Evolutionary conservation across 1,140 invertebrate genomes (phyloP), one percentile per base, ranked within the genome.

Genomic region (Drosophila paulistorum): DNA sequence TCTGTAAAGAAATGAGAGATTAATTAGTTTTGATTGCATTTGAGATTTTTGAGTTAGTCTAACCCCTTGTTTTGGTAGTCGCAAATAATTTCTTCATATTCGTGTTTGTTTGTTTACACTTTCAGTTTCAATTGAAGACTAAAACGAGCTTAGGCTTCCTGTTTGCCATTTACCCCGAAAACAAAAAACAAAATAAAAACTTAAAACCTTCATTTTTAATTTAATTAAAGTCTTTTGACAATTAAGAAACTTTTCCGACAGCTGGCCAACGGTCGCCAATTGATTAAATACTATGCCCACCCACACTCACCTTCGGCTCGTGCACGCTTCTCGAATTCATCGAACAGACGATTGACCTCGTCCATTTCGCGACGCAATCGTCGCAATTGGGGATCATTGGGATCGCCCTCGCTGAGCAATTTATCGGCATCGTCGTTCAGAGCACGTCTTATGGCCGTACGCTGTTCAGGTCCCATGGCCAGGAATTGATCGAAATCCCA

Each of bases 401-500:
- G 96, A 92, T 98, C 97, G 14, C 98, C 97, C 92, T 99, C 98
- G 41, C 96, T 95, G 6, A 99, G 93, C 23, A 99, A 92, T 85
- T 99, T 99, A 81, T 99, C 97, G 0, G 98, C 98, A 92, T 99
- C 98, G 84, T 99, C 98, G 93, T 99, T 99, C 17, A 99, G 92
- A 0, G 98, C 98, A 65, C 96, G 96, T 51, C 98, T 94, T 79
- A 99, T 99, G 17, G 98, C 97, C 65, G 98, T 98, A 9, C 98
- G 94, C 92, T 99, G 98, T 81, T 98, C 96, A 7, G 98, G 96
- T 57, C 98, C 98, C 95, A 99, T 98, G 2, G 97, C 96, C 79
- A 98, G 94, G 92, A 99, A 99, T 94, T 98, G 94, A 51, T 89
- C 78, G 60, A 99, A 94, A 91, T 99, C 98, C 98, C 98, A 99